Evolutionary conservation across 2,888 invertebrate species (phyloP).

Genomic region (Serrognathus titanus): DNA sequence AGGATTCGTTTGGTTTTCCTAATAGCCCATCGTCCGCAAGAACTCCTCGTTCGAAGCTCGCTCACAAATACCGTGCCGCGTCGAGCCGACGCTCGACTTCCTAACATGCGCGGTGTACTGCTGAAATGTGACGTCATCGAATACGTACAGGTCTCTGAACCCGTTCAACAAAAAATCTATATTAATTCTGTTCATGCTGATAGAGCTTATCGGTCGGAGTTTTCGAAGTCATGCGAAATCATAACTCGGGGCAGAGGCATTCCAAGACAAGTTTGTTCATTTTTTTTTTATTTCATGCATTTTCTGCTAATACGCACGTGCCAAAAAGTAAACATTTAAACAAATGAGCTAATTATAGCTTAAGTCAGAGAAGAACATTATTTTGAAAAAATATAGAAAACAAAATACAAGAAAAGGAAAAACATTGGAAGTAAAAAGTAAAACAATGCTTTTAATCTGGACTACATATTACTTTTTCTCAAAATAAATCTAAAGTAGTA

Average conservation of each 20-base stretch:
- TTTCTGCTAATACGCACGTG: not conserved
- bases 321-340: not conserved
- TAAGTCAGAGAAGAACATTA: too few relatives aligned
- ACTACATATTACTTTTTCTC: too few relatives aligned
- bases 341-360: too few relatives aligned
- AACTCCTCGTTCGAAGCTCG: conserved; percentile 9
- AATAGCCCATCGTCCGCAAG: conserved; percentile 6
- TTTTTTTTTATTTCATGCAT: not conserved
- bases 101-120: conserved; percentile 41
- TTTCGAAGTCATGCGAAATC: conserved; percentile 16
- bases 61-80: conserved; percentile 24
- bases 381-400: too few relatives aligned
- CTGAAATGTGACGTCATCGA: conserved; percentile 32
- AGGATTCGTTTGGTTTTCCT: too few relatives aligned
- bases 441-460: too few relatives aligned
- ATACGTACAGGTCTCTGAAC: conserved; percentile 35
- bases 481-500: too few relatives aligned
- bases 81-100: conserved; percentile 36
- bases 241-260: not conserved
- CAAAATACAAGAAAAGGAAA: too few relatives aligned
- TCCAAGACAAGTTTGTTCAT: not conserved
- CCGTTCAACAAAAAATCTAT: conserved; percentile 31
- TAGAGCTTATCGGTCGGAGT: conserved; percentile 23
- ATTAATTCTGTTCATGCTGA: conserved; percentile 29
- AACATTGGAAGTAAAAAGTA: too few relatives aligned